Evolutionary conservation across 2,797 vertebrate species (phyloP), one percentile per base, ranked within the genome.

Genomic region (Ctenochaetus hawaiiensis): DNA sequence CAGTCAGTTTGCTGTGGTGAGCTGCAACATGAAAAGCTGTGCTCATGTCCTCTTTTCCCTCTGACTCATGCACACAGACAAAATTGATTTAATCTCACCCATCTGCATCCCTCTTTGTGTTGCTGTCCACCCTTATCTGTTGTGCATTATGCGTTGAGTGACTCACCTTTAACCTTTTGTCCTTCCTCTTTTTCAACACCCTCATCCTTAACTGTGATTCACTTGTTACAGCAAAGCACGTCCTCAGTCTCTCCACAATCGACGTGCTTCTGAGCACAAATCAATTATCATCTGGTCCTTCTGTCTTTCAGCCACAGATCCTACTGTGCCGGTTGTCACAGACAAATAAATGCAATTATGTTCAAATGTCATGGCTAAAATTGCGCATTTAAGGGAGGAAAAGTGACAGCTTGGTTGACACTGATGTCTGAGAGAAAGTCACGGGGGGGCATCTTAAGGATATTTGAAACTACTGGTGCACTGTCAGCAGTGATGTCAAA

Each of bases 161-260:
- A 86, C 54, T 82, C 68, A 75, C 78, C 69, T 76, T 68, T 76
- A 16, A 72, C 56, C 62, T 63, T 83, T 80, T 73, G 57, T 67
- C 23, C 49, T 63, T 62, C 49, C 54, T 62, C 72, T 48, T 57
- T 30, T 22, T 75, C 73, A 66, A 1, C 54, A 16, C 16, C 37
- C 60, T 20, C 30, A 61, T 49, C 44, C 6, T 8, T 43, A 23
- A 62, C 43, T 23, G 53, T 64, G 71, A 78, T 71, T 30, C 71
- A 78, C 23, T 45, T 6, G 10, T 78, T 54, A 58, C 67, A 26
- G 26, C 26, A 26, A 26, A 39, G 64, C 53, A 16, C 62, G 14
- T 48, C 26, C 14, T 39, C 62, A 26, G 69, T 62, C 47, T 64
- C 67, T 16, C 20, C 45, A 67, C 37, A 45, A 44, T 71, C 69